Base-by-base conservation (phyloP, 2,888 invertebrate species). In the Drosophila diplacantha region DNA sequence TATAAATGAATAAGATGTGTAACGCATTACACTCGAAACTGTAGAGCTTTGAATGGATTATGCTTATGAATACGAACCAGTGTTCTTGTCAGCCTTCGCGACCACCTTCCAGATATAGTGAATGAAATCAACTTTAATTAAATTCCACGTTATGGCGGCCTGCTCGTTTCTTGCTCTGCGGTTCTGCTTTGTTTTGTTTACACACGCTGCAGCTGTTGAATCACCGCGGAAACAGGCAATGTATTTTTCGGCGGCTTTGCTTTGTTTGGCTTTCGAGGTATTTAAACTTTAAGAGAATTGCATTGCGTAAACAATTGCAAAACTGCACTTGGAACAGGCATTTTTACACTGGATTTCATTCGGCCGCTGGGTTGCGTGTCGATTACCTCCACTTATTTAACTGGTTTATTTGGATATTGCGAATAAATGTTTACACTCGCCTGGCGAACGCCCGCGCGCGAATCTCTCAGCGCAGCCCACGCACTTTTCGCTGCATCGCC, bases 231-330 rank as follows among this genome's bases (percentile, higher is more conserved):
- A 24, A 11, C 32, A 12, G 20, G 26, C 62, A 61, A 62, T 41
- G 39, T 53, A 20, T 62, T n/a, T 51, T 46, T 65, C 29, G 41
- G 34, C 35, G 31, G 38, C 46, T 16, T 50, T 37, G 67, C 58
- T 55, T 56, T 50, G 68, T 57, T 64, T 68, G 32, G 59, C 58
- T 56, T 47, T 43, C 56, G 29, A 50, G 70, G 70, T 52, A 65
- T 70, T 66, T 68, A 70, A 81, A 59, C 73, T 67, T 78, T 41
- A 67, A 65, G 62, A 68, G 63, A 78, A 77, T 63, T 83, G 64
- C 59, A 81, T 73, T 80, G 77, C 74, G 71, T 76, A 80, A 77
- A 83, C 81, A 77, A 81, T 77, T 72, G 59, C 71, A 66, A 70
- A 63, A 75, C 51, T 74, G 71, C 70, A 72, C 69, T 64, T 59